phyloP scores from a whole-genome alignment of 2,888 invertebrate species.

The Conistra vaccinii region DNA sequence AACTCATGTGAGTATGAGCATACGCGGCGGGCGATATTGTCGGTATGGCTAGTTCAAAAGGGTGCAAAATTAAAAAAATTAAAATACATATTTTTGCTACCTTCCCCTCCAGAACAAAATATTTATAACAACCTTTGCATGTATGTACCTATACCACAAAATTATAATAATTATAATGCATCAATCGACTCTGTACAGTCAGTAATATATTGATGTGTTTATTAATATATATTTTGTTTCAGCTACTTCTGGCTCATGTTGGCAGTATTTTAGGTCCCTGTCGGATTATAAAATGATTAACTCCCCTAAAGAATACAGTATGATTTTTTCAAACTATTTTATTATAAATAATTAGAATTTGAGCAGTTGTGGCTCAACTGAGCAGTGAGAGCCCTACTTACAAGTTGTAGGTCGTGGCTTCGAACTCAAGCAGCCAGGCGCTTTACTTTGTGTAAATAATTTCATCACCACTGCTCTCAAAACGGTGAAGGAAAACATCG shows the following conservation, averaged over 20 bases:
- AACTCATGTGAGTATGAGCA: background rate
- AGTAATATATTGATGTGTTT: no score
- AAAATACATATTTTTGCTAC: background rate
- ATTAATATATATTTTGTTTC: slow-evolving; percentile 27
- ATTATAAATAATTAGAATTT: no score
- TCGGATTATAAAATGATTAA: background rate
- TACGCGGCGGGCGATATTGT: background rate
- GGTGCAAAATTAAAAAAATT: background rate
- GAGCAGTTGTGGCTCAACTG: no score
- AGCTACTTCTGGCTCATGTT: slow-evolving; percentile 40
- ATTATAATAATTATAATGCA: background rate
- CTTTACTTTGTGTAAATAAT: no score
- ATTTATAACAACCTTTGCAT: background rate
- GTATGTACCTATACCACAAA: background rate
- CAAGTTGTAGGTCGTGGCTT: no score
- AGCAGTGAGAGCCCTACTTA: no score
- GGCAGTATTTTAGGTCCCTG: slow-evolving; percentile 50
- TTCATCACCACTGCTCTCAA: no score
- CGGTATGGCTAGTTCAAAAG: background rate
- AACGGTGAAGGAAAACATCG: no score
- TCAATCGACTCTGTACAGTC: background rate
- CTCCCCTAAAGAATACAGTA: fast-evolving
- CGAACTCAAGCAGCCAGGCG: no score
- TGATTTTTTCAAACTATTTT: background rate
- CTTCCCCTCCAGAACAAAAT: background rate